These are phyloP conservation scores for Turnix velox DNA, from an alignment of 2,113 vertebrate species.

Conservation along the genomic window DNA sequence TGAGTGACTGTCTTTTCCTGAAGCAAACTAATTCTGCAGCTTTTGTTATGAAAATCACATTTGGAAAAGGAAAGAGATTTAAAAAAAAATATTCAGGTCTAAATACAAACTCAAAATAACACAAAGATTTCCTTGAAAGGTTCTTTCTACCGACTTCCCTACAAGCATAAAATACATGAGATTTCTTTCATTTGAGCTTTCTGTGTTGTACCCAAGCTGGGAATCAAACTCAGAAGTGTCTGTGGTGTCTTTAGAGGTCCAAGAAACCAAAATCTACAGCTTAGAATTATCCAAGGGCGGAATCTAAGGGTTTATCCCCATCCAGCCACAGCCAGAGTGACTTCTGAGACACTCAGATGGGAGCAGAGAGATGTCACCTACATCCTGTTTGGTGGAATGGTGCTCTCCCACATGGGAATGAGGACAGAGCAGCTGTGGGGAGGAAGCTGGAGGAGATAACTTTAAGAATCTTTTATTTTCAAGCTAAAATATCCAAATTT, in stretches of 20 bases:
- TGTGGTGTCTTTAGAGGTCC: not conserved
- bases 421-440: not conserved
- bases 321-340: not conserved
- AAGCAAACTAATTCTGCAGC: not conserved
- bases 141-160: not conserved
- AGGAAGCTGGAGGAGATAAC: not conserved
- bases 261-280: not conserved
- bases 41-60: not conserved
- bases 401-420: fast-evolving
- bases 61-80: not conserved
- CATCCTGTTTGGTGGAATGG: not conserved
- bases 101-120: not conserved
- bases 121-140: not conserved
- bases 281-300: not conserved
- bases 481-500: not conserved
- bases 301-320: not conserved
- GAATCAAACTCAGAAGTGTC: not conserved
- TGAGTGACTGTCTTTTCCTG: not conserved
- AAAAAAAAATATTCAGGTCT: not conserved
- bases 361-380: not conserved
- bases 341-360: not conserved
- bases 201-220: fast-evolving
- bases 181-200: not conserved
- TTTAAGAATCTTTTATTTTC: not conserved
- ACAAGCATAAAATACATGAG: not conserved